Base-by-base conservation (phyloP, 2,113 vertebrate species). In the Ariopsis seemanni region DNA sequence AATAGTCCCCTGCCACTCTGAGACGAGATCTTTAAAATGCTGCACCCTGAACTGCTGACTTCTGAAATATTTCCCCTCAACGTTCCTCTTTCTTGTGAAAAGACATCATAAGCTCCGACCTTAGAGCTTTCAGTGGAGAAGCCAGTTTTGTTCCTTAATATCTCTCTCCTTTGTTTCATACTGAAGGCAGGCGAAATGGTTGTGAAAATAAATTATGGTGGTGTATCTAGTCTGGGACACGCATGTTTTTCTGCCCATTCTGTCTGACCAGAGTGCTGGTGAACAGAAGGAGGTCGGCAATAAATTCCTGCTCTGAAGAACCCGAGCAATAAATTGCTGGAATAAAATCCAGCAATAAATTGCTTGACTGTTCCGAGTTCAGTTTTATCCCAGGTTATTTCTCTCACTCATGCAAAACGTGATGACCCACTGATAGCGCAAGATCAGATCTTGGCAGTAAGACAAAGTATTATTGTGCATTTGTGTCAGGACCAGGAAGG, bases 361-460 rank as follows among this genome's bases (percentile, higher is more conserved):
- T 48, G 55, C 84, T 60, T 18, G 71, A 62, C 74, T 74, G 53
- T 63, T 8, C 34, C 22, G 22, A 79, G 85, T 69, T 27, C n/a
- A 50, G 14, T 80, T 80, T 55, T 80, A 57, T 69, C 83, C 96
- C 30, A 18, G 17, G 55, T 72, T 53, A 52, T 85, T 89, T 85
- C 42, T 75, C 55, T 85, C 82, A 10, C 50, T 22, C 11, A 25
- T 1, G 17, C 55, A 75, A 34, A 84, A 78, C 96, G 95, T 89
- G 95, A 96, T 94, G 96, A 96, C 92, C 94, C 95, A 82, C 92
- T 96, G 89, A 96, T 95, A 86, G 96, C 96, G 90, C 94, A 92
- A 25, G 96, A 97, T 93, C 97, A 96, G 89, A 96, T 97, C 88
- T 93, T 96, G 83, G 30, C 30, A 72, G 14, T 65, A 27, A n/a